A percentile compares a stretch with the other conserved stretches of the same genome.
phyloP scores from a whole-genome alignment of 2,113 vertebrate species.

The Epinephelus cyanopodus region DNA sequence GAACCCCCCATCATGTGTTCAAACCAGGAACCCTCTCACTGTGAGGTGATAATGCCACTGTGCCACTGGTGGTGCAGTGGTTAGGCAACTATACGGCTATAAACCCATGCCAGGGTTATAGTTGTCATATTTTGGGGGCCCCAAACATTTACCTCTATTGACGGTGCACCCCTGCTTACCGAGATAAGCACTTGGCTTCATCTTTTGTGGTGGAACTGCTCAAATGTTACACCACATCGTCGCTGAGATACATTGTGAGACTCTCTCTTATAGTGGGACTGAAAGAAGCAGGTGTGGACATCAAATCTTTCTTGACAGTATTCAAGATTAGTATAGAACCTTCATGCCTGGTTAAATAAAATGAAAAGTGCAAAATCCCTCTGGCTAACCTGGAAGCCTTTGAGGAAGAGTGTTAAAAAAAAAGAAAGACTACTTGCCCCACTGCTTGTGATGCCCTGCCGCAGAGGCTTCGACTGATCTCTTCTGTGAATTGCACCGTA shows the following conservation, averaged over 20 bases:
- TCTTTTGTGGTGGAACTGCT: conserved; percentile 8
- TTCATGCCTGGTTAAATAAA: conserved; percentile 39
- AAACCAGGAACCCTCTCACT: no score
- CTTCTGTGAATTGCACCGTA: conserved; percentile 10
- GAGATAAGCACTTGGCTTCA: conserved; percentile 5
- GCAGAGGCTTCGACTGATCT: conserved; percentile 2
- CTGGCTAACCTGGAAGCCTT: neutral
- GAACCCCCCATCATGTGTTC: no score
- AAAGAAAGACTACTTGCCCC: conserved; percentile 1
- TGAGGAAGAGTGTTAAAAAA: conserved; percentile 16
- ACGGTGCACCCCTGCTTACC: neutral
- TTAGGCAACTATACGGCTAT: no score
- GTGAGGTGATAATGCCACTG: no score
- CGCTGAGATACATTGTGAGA: conserved; percentile 11
- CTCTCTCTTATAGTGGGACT: neutral
- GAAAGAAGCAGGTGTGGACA: conserved; percentile 34
- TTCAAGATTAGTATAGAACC: conserved; percentile 37
- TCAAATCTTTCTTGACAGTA: conserved; percentile 34
- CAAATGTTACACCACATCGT: conserved; percentile 1
- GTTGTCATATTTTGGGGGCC: no score
- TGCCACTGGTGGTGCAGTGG: no score
- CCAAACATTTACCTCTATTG: no score
- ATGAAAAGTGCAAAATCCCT: conserved; percentile 39
- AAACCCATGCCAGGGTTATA: no score
- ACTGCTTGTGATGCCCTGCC: conserved; percentile 14